Conservation (phyloP, 2,797 vertebrate genomes). For the Ctenopoma multispine region DNA sequence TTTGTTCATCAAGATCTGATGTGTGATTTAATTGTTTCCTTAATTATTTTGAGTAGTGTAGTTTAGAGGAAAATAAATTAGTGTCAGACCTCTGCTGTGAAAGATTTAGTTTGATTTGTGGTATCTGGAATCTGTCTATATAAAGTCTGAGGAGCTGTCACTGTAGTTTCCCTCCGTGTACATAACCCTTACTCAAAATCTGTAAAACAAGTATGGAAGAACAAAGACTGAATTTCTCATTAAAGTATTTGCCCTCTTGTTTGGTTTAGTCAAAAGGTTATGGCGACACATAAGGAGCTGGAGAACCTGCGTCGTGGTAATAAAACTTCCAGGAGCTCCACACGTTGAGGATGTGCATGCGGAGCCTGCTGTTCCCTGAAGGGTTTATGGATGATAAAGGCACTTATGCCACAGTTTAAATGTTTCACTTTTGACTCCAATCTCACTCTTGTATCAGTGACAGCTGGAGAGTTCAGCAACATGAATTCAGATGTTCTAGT, state of each 20-base stretch:
- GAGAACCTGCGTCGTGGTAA: conserved; percentile 73
- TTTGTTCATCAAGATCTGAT: no score
- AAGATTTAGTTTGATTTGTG: no score
- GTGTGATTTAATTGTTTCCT: no score
- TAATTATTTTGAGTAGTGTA: no score
- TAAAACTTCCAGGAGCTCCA: conserved; percentile 48
- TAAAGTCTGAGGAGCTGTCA: no score
- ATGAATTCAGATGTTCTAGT: conserved; percentile 7
- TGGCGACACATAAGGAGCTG: conserved; percentile 86
- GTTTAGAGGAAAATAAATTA: no score
- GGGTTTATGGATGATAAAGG: conserved; percentile 24
- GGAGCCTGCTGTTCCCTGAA: conserved; percentile 12
- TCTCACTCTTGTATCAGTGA: not conserved
- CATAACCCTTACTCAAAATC: not conserved
- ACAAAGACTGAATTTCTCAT: not conserved
- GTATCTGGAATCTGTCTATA: no score
- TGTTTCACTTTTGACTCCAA: not conserved
- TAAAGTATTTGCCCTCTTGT: not conserved
- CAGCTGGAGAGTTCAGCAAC: not conserved
- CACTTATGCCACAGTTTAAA: not conserved
- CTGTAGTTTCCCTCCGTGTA: not conserved
- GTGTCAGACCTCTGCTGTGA: no score
- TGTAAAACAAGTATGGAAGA: no score
- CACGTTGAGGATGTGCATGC: conserved; percentile 13
- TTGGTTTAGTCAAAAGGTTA: conserved; percentile 83